phyloP scores from a whole-genome alignment of 2,888 invertebrate species.

The Stratiomys singularior region DNA sequence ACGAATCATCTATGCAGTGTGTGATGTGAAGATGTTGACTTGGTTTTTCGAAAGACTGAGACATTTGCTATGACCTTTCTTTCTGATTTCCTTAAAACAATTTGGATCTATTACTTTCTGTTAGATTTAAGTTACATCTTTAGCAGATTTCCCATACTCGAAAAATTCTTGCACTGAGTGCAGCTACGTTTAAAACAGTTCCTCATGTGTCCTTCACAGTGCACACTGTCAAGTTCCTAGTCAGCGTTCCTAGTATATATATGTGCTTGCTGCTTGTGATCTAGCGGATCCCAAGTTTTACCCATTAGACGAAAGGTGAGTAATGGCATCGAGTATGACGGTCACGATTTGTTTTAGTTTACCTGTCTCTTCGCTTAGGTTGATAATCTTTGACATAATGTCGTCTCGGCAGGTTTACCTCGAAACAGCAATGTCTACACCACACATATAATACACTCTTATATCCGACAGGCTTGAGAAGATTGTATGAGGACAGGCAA shows the following conservation, averaged over 20 bases:
- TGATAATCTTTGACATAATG: slow-evolving; percentile 41
- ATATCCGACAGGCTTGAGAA: too few species aligned
- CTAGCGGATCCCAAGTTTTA: neutral
- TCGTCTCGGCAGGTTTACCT: slow-evolving; percentile 15
- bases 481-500: neutral
- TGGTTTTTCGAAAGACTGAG: neutral
- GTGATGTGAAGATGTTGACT: neutral
- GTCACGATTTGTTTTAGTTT: slow-evolving; percentile 46
- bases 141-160: too few species aligned
- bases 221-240: neutral
- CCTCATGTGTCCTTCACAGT: neutral
- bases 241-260: slow-evolving; percentile 13
- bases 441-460: too few species aligned
- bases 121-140: too few species aligned
- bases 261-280: neutral
- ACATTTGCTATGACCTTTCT: too few species aligned
- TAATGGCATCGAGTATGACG: slow-evolving; percentile 37
- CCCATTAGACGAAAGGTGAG: slow-evolving; percentile 30
- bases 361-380: slow-evolving; percentile 24
- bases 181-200: too few species aligned
- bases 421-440: neutral
- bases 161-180: too few species aligned
- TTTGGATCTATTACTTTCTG: too few species aligned
- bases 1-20: slow-evolving; percentile 19
- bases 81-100: too few species aligned